phyloP scores from a whole-genome alignment of 1,140 invertebrate genomes.

The Apis laboriosa region DNA sequence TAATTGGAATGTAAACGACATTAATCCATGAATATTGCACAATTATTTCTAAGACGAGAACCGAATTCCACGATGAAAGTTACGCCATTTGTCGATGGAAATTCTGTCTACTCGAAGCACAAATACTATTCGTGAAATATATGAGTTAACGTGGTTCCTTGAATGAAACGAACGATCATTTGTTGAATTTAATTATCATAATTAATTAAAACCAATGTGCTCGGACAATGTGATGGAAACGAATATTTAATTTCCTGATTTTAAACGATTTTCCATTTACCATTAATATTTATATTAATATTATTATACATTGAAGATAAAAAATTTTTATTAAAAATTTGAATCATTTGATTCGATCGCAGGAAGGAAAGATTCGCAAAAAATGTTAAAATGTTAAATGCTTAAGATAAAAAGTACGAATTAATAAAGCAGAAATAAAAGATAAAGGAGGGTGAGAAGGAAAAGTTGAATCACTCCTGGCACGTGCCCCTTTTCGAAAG shows the following conservation, averaged over 20 bases:
- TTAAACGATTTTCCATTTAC: not conserved
- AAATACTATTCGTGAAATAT: not conserved
- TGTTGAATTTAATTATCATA: not conserved
- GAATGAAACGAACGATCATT: too few relatives aligned
- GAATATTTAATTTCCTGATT: not conserved
- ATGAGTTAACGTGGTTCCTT: not conserved
- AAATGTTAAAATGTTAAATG: not conserved
- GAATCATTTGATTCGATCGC: not conserved
- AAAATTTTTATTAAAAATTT: not conserved
- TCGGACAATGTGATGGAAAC: not conserved
- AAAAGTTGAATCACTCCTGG: constrained; percentile 14
- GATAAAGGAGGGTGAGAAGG: not conserved
- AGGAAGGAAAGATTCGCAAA: not conserved
- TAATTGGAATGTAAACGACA: not conserved
- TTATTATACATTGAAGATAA: not conserved
- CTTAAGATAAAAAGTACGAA: not conserved
- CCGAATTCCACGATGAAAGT: not conserved
- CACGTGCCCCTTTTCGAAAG: constrained; percentile 33
- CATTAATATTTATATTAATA: too few relatives aligned
- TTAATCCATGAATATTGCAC: not conserved
- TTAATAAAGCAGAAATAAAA: constrained; percentile 19
- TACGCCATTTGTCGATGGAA: not conserved
- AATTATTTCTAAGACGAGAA: not conserved
- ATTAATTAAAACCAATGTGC: not conserved
- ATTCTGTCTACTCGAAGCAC: not conserved